Evolutionary conservation across 2,888 invertebrate genomes (phyloP), one percentile per base, ranked within the genome.

Genomic region (Drosophila dives): DNA sequence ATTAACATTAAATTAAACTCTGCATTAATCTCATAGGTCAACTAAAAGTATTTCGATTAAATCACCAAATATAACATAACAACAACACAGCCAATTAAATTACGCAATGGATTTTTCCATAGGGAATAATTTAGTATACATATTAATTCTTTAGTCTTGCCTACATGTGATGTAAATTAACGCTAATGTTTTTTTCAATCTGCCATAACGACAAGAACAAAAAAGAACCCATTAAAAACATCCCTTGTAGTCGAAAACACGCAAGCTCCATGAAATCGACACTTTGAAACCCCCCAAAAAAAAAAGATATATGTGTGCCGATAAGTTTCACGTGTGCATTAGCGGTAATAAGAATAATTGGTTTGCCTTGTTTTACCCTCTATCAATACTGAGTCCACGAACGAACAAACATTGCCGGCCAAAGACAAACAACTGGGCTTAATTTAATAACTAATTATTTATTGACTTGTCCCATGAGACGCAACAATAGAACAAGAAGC

Each of bases 361-460:
- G 33, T 64, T 32, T 61, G 63, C 48, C 32, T 67, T 67, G 67
- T 54, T 12, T 54, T 12, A 51, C 20, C 45, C 42, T 62, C 60
- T 45, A 72, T 73, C 73, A 79, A 65, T 49, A 55, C 56, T 38
- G 33, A 17, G 48, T 42, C 63, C 33, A 64, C 36, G 40, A 55
- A 64, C 45, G n/a, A 49, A 65, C 59, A 56, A 5, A n/a, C 20
- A 33, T 10, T 8, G 26, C 17, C 33, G 40, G 23, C 17, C 29
- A 56, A 10, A 5, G 40, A 26, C 34, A 42, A 7, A 29, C 53
- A 48, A 34, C 32, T 29, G 36, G 20, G 49, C 56, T 63, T 34
- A 60, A 54, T 70, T 73, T 69, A 71, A 83, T 74, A 72, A 65
- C 63, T 71, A 62, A 78, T 78, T 74, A 76, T 67, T 74, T 81